Evolutionary conservation across 2,113 vertebrate species (phyloP), one percentile per base, ranked within the genome.

Genomic region (Macroglossus sobrinus): DNA sequence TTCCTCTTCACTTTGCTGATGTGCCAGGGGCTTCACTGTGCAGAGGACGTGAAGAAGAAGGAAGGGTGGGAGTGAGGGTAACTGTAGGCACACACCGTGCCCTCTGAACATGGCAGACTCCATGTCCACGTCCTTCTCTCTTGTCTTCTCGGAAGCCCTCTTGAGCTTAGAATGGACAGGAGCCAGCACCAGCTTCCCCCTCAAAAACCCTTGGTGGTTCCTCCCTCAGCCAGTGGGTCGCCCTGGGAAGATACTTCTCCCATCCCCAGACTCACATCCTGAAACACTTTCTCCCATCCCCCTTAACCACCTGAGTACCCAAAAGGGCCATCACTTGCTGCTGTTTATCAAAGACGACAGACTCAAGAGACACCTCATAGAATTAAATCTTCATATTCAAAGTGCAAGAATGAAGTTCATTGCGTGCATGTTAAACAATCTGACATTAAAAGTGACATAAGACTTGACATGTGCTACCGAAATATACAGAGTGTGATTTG

Each of bases 401-500:
- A 88, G 13, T 21, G 1, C n/a, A 12, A 76, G 43, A 79, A 38
- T 6, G 26, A 53, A 10, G n/a, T 40, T 80, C 76, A 69, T 53
- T 22, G 10, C 33, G 28, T 8, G 3, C 7, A 30, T 81, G 81
- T 88, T 43, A 74, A 74, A 45, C 1, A 0, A 55, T 24, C 43
- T 45, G 35, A 33, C 53, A 6, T 4, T 90, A 92, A 96, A 89
- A 63, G 9, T 64, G 33, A 72, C 81, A 16, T 91, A 82, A 75
- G 81, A 19, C 38, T 59, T 3, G 5, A 26, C 2, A 10, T 28
- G 30, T 24, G 81, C 26, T 89, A 55, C 72, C 74, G 91, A 98
- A 95, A 75, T 43, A 16, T 18, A 79, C 33, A 4, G 81, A 78
- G 61, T 94, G 86, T 78, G 33, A n/a, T 96, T 93, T 93, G 50